phyloP scores from a whole-genome alignment of 37 sponge, comb jelly and placozoan genomes.

The Petrosia ficiformis region DNA sequence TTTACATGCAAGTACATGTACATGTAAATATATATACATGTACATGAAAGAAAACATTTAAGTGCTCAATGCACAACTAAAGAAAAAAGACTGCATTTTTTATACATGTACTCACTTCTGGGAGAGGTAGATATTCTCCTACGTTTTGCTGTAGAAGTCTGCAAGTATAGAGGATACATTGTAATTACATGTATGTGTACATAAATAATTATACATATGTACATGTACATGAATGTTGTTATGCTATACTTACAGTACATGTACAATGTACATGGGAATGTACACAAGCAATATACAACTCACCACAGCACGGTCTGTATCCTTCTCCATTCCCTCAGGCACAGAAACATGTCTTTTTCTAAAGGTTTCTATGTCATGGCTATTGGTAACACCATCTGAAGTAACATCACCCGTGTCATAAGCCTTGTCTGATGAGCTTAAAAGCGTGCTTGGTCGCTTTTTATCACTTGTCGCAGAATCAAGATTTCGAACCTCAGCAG shows the following conservation, averaged over 20 bases:
- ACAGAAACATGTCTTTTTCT: neutral
- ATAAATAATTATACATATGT: neutral
- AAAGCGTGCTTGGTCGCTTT: neutral
- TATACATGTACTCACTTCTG: neutral
- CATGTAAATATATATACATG: no score
- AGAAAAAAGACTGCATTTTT: neutral
- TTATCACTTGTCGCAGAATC: neutral
- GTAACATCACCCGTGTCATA: no score
- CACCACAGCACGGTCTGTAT: no score
- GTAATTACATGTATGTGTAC: neutral
- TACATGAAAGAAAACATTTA: neutral
- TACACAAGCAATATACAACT: no score
- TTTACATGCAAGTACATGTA: neutral
- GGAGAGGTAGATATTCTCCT: slow-evolving; percentile 10
- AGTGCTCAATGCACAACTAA: no score
- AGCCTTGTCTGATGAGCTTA: neutral
- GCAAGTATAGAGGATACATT: neutral
- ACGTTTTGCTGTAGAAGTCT: no score
- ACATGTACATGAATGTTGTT: no score
- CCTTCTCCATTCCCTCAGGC: neutral
- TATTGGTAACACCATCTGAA: neutral
- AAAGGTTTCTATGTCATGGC: neutral
- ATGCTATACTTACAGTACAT: no score
- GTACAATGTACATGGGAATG: no score
- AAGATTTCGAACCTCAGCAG: slow-evolving; percentile 34